Evolutionary conservation across 2,797 vertebrate genomes (phyloP), one percentile per base, ranked within the genome.

Genomic region (Amniataba percoides): DNA sequence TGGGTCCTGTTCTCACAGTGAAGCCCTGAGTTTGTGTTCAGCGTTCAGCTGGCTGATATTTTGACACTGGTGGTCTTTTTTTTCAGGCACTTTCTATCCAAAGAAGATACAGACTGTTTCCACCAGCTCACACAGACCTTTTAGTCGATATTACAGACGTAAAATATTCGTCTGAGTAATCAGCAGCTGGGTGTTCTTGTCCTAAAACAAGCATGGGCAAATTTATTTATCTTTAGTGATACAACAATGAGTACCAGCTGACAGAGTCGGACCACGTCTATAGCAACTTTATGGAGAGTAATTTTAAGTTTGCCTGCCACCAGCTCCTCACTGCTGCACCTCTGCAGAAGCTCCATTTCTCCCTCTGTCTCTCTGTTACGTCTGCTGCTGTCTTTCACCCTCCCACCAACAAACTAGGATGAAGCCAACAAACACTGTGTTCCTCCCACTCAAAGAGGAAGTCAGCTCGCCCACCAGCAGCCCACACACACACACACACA

Each of bases 341-440:
- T 76, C 60, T 61, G 68, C 82, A 82, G 84, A 58, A 52, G 74
- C 71, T 60, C 72, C 21, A 61, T 77, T 83, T 74, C 73, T 75
- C 52, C 48, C 59, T 72, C 64, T 65, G 21, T 43, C 42, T 78
- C 77, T 84, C 66, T 71, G 25, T 74, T 81, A 62, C 80, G 55
- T 83, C 78, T 78, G 63, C 79, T 87, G 87, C 85, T 83, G 91
- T 92, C 90, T 94, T 74, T 81, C 82, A 56, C 64, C 71, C 87
- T 91, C 79, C 82, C 94, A 90, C 90, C 77, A 71, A 83, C 77
- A 86, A 82, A 88, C 77, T 93, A 89, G 88, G 91, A 79, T 48
- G 52, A 74, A 84, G 88, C 92, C 93, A 90, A 85, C 74, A 89
- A 92, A 89, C 74, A 83, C 79, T 86, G 89, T 90, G 80, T 90